Percentiles rank a stretch among this genome's conserved stretches.
Evolutionary conservation across 2,113 vertebrate species (phyloP).

Genomic region (Psammodynastes pulverulentus): DNA sequence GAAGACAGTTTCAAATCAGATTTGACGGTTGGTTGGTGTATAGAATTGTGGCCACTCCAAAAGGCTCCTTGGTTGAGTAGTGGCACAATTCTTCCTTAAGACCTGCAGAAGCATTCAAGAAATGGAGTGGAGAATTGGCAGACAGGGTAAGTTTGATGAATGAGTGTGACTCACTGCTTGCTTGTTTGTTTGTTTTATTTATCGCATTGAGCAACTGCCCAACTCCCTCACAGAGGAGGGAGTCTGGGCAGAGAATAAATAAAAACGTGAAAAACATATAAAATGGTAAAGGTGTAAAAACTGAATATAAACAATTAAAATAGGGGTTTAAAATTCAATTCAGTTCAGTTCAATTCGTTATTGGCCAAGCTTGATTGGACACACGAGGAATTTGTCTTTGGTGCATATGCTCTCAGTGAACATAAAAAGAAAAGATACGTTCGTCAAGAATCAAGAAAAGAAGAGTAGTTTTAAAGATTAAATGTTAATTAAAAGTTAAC

Average conservation of each 20-base stretch:
- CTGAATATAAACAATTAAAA: background rate
- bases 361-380: no score
- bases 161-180: no score
- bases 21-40: background rate
- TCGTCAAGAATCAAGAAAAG: no score
- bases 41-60: background rate
- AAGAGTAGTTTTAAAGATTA: background rate
- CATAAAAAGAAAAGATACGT: no score
- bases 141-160: background rate
- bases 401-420: no score
- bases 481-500: background rate
- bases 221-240: background rate
- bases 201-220: background rate
- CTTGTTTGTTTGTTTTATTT: background rate
- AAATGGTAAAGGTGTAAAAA: background rate
- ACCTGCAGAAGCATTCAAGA: background rate
- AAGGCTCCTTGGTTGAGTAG: background rate
- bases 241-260: background rate
- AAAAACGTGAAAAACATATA: background rate
- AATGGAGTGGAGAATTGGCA: background rate
- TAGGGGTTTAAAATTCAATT: background rate
- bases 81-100: background rate
- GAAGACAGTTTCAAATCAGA: background rate
- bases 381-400: no score
- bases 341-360: no score